These are phyloP conservation scores for Felis catus DNA, from an alignment of 2,113 vertebrate species.

Conservation along the genomic window F.catus_Fca126_mat1.0 CM031424.1:17640001-17640500, in stretches of 20 bases:
- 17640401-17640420: neutral
- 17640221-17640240: neutral
- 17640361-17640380: neutral
- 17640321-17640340: neutral
- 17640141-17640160: neutral
- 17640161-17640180: neutral
- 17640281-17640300: neutral
- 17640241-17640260: neutral
- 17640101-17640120: constrained; percentile 36
- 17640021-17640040: constrained; percentile 37
- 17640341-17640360: neutral
- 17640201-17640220: constrained; percentile 11
- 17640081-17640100: constrained; percentile 13
- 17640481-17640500: neutral
- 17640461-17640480: neutral
- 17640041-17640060: constrained; percentile 62
- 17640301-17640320: neutral
- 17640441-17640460: neutral
- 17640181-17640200: neutral
- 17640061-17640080: constrained; percentile 64
- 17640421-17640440: neutral
- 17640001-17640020: constrained; percentile 43
- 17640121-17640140: neutral
- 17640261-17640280: neutral
- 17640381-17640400: neutral